These are phyloP conservation scores for Peromyscus melanophrys DNA, from an alignment of 2,797 vertebrate genomes.

Conservation along the genomic window DNA sequence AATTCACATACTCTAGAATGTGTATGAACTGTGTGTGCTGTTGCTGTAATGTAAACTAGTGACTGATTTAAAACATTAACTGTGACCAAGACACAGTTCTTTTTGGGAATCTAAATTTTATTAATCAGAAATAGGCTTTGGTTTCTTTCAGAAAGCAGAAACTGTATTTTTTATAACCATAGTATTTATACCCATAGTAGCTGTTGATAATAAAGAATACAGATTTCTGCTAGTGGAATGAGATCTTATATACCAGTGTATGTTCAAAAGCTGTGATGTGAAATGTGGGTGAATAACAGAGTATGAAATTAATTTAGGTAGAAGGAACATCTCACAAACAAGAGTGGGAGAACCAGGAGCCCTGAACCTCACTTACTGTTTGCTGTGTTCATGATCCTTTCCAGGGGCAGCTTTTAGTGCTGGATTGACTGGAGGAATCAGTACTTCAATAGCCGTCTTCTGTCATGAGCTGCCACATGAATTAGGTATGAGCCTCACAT, in stretches of 20 bases:
- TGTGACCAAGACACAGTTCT: slow-evolving; percentile 3
- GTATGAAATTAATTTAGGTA: not conserved
- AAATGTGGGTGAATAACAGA: not conserved
- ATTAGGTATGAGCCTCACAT: slow-evolving; percentile 91
- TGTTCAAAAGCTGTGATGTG: not conserved
- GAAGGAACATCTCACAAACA: not conserved
- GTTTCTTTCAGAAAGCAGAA: slow-evolving; percentile 6
- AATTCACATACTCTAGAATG: not conserved
- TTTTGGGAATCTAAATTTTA: not conserved
- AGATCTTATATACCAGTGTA: not conserved
- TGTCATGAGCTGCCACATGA: slow-evolving; percentile 99
- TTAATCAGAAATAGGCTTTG: slow-evolving; percentile 38
- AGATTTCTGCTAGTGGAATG: not conserved
- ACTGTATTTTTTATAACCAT: not conserved
- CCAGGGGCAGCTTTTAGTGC: slow-evolving; percentile 98
- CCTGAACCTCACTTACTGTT: not conserved
- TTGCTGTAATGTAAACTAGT: not conserved
- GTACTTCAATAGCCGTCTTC: slow-evolving; percentile 99
- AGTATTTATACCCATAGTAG: not conserved
- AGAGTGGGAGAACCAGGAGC: not conserved
- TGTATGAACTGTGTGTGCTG: not conserved
- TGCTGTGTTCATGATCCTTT: not conserved
- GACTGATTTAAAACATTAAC: not conserved
- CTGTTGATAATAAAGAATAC: slow-evolving; percentile 1
- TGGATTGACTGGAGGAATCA: slow-evolving; percentile 97